Evolutionary conservation across 2,888 invertebrate species (phyloP).

Genomic region (Sphecodes monilicornis): DNA sequence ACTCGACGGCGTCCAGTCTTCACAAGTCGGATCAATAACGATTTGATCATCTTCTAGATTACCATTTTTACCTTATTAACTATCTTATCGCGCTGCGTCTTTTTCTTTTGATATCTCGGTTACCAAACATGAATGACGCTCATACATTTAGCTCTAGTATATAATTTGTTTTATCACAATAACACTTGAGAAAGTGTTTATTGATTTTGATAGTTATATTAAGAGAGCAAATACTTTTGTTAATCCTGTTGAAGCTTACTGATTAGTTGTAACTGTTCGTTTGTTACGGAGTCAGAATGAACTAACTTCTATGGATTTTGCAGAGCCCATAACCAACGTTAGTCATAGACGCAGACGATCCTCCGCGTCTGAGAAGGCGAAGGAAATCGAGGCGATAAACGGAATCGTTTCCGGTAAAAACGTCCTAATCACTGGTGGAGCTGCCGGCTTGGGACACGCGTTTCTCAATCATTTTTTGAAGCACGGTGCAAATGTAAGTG

Average conservation of each 20-base stretch:
- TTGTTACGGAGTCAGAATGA: neutral
- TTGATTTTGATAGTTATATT: too few relatives aligned
- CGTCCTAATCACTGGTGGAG: slow-evolving; percentile 80
- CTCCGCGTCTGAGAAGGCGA: slow-evolving; percentile 77
- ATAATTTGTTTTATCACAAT: neutral
- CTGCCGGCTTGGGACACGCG: slow-evolving; percentile 78
- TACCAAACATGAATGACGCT: neutral
- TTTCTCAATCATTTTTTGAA: slow-evolving; percentile 79
- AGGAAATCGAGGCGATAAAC: slow-evolving; percentile 78
- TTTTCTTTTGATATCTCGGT: neutral
- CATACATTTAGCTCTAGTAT: neutral
- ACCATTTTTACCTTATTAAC: neutral
- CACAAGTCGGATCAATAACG: neutral
- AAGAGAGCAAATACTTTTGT: too few relatives aligned
- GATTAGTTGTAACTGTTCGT: neutral
- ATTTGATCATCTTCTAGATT: neutral
- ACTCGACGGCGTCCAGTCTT: neutral
- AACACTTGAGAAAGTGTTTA: neutral
- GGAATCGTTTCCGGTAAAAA: slow-evolving; percentile 79
- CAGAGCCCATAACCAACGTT: slow-evolving; percentile 27
- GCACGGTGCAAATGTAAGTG: slow-evolving; percentile 78
- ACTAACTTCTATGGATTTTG: slow-evolving; percentile 12
- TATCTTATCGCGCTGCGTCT: neutral
- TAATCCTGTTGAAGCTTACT: neutral
- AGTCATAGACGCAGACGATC: slow-evolving; percentile 66